A percentile compares a stretch with the other conserved stretches of the same genome.
Evolutionary conservation across 2,797 vertebrate species (phyloP).

Genomic region (Novumbra hubbsi): DNA sequence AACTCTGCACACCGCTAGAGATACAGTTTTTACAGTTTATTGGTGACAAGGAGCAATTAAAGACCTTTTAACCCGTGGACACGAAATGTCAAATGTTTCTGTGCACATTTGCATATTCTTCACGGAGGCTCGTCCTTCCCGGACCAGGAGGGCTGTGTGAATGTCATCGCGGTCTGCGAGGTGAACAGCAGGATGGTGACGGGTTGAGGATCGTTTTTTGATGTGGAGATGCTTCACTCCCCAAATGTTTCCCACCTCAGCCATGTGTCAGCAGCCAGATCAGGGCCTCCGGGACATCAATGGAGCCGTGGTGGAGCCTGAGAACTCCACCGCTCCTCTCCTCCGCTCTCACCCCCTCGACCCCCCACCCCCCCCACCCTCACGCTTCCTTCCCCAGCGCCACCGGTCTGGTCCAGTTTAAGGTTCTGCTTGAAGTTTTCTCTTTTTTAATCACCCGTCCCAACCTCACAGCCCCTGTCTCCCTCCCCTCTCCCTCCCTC

Average conservation of each 20-base stretch:
- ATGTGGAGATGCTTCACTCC: conserved; percentile 45
- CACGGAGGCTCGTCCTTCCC: conserved; percentile 24
- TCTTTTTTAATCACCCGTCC: conserved; percentile 89
- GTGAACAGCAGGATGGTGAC: conserved; percentile 51
- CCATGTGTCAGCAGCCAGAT: conserved; percentile 45
- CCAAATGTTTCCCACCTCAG: conserved; percentile 18
- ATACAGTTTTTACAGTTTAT: conserved; percentile 34
- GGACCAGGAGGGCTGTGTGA: conserved; percentile 37
- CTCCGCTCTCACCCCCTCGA: conserved; percentile 53
- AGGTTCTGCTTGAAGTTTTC: conserved; percentile 81
- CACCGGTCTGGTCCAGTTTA: conserved; percentile 44
- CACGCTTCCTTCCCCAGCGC: conserved; percentile 54
- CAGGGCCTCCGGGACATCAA: conserved; percentile 52
- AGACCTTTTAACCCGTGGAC: conserved; percentile 55
- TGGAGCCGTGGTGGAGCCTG: conserved; percentile 70
- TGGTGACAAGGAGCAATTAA: conserved; percentile 50
- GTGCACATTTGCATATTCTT: conserved; percentile 49
- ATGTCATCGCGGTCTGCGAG: conserved; percentile 59
- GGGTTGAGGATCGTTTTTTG: conserved; percentile 59
- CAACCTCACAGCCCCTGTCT: conserved; percentile 73
- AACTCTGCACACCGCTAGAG: background rate
- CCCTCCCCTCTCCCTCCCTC: conserved; percentile 59
- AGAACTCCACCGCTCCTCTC: conserved; percentile 37
- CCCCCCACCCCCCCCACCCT: conserved; percentile 73
- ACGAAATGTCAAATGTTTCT: conserved; percentile 60